Evolutionary conservation across 2,888 invertebrate genomes (phyloP), one percentile per base, ranked within the genome.

Genomic region (Hydroisotoma schaefferi): DNA sequence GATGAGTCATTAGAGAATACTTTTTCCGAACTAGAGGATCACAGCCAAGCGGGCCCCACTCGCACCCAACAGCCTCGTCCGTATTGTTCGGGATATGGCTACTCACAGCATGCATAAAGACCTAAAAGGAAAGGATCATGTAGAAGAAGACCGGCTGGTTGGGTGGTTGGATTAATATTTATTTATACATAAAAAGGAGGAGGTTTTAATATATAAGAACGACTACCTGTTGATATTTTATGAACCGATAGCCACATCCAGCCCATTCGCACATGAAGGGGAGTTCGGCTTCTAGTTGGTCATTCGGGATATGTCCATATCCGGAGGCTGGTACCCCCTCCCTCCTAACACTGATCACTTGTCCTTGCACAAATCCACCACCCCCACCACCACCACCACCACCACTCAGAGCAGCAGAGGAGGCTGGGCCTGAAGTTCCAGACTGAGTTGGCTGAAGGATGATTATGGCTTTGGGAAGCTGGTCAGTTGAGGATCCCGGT

Each of bases 1-100:
- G 82, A 79, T 99, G 99, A 61, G 98, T 97, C 84, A 97, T 91
- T 37, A 98, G 80, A 1, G 98, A 98, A 81, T 95, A 95, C 56
- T 92, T 84, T 75, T 89, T 87, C 58, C 97, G 80, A 57, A 90
- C 88, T 77, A 95, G 85, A 44, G 87, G 85, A 80, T 97, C 97
- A 77, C 94, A 94, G 1, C 73, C 71, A 57, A 65, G 65, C 37
- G 85, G 82, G 28, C 88, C 85, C 97, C 97, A 97, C 76, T 88
- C 81, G 76, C 97, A 97, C 20, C 88, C 83, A 66, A 90, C 86
- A 76, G 92, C 90, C 28, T 85, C 85, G 23, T 71, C 73, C 8
- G 68, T 23, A 57, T 79, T 80, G 63, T 83, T 83, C 15, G 91
- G 90, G 77, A 89, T 88, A 79, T 97, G 95, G 0, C 82, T 81